phyloP scores from a whole-genome alignment of 2,888 invertebrate genomes.

The Tenthredo livida region DNA sequence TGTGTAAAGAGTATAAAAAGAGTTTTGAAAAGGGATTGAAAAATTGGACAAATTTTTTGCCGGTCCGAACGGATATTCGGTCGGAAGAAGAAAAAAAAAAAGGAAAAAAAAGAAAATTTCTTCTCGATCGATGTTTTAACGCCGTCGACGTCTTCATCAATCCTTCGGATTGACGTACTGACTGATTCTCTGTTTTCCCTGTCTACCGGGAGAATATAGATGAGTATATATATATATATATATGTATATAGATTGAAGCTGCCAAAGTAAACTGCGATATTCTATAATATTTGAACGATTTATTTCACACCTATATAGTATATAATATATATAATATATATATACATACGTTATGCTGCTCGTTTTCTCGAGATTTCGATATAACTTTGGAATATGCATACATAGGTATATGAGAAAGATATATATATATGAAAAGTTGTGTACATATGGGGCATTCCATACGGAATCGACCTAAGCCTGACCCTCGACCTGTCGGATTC shows the following conservation, averaged over 20 bases:
- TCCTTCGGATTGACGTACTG: constrained; percentile 33
- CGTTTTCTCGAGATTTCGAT: background rate
- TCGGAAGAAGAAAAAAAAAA: no score
- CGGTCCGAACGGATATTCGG: no score
- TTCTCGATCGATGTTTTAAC: background rate
- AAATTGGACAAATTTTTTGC: no score
- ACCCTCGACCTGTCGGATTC: no score
- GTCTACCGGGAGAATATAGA: constrained; percentile 16
- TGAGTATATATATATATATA: background rate
- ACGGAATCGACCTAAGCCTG: no score
- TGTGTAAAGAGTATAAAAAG: no score
- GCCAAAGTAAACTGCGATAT: constrained; percentile 9
- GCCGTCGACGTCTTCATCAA: constrained; percentile 32
- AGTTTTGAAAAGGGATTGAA: no score
- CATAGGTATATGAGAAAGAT: no score
- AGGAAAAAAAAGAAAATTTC: no score
- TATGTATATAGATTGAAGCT: background rate
- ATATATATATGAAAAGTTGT: no score
- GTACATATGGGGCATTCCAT: no score
- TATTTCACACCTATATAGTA: background rate
- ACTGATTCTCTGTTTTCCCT: constrained; percentile 35
- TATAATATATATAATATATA: background rate
- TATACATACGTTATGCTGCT: background rate
- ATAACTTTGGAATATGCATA: background rate
- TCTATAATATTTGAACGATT: constrained; percentile 4